Conservation (phyloP, 2,888 invertebrate genomes). For the Ctena decussata region DNA sequence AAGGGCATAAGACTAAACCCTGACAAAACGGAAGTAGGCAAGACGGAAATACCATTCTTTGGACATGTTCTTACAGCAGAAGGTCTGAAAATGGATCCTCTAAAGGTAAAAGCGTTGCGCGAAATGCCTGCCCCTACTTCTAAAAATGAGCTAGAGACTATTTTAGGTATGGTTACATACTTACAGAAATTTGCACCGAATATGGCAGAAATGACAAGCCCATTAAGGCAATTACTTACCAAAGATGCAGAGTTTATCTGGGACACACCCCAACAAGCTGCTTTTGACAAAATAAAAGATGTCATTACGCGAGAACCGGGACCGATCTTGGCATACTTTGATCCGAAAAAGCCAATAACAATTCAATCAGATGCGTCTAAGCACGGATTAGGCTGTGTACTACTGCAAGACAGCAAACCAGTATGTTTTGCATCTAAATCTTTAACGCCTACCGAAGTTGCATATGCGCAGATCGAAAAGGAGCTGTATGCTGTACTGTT, state of each 20-base stretch:
- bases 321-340: conserved; percentile 57
- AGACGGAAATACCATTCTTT: conserved; percentile 37
- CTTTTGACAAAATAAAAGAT: conserved; percentile 29
- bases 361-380: conserved; percentile 64
- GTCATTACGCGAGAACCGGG: conserved; percentile 28
- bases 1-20: conserved; percentile 44
- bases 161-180: conserved; percentile 42
- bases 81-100: conserved; percentile 42
- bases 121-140: conserved; percentile 29
- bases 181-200: conserved; percentile 42
- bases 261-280: conserved; percentile 14
- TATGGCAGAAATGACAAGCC: conserved; percentile 40
- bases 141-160: conserved; percentile 27
- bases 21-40: conserved; percentile 46
- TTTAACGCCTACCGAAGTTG: conserved; percentile 56
- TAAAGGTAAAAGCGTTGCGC: conserved; percentile 33
- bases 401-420: conserved; percentile 67
- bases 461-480: conserved; percentile 70
- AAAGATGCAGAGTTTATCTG: conserved; percentile 32
- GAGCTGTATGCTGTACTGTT: conserved; percentile 64
- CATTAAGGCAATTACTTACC: conserved; percentile 15
- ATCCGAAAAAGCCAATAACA: conserved; percentile 44
- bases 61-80: conserved; percentile 41
- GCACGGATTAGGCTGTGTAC: conserved; percentile 65
- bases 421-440: conserved; percentile 71